These are phyloP conservation scores for Ctenopoma kingsleyae DNA, from an alignment of 2,797 vertebrate genomes.

Conservation along the genomic window DNA sequence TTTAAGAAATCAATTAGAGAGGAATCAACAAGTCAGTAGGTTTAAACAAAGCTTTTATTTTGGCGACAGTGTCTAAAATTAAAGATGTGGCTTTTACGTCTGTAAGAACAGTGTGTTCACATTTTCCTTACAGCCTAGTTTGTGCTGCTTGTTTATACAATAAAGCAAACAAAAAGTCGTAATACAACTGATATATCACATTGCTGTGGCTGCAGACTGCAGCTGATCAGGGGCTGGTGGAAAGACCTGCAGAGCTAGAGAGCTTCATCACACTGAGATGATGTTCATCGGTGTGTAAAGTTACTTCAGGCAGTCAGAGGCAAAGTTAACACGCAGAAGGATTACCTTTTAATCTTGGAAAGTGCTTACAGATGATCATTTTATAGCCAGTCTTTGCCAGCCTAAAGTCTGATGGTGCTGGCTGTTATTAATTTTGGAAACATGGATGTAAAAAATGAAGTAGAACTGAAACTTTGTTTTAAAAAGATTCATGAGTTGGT, in stretches of 20 bases:
- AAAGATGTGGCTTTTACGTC: neutral
- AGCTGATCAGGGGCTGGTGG: slow-evolving; percentile 49
- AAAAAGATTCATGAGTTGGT: slow-evolving; percentile 20
- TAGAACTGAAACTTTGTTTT: slow-evolving; percentile 11
- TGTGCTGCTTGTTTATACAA: slow-evolving; percentile 12
- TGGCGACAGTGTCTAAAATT: neutral
- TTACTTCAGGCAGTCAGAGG: slow-evolving; percentile 64
- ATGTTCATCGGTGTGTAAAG: slow-evolving; percentile 72
- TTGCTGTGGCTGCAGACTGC: slow-evolving; percentile 24
- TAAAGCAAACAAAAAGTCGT: neutral
- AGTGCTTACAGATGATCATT: slow-evolving; percentile 36
- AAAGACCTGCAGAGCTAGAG: slow-evolving; percentile 58
- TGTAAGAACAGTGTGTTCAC: neutral
- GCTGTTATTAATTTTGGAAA: slow-evolving; percentile 36
- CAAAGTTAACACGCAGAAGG: slow-evolving; percentile 44
- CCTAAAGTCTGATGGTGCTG: slow-evolving; percentile 6
- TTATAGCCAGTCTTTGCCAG: slow-evolving; percentile 9
- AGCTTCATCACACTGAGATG: slow-evolving; percentile 69
- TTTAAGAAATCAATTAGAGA: neutral
- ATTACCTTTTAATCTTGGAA: slow-evolving; percentile 52
- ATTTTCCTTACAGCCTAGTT: neutral
- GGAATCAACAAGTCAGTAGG: too few relatives aligned
- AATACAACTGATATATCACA: neutral
- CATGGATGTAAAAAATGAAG: slow-evolving; percentile 25
- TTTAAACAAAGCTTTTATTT: neutral